Conservation (phyloP, 2,113 vertebrate species). For the Lipophrys pholis region DNA sequence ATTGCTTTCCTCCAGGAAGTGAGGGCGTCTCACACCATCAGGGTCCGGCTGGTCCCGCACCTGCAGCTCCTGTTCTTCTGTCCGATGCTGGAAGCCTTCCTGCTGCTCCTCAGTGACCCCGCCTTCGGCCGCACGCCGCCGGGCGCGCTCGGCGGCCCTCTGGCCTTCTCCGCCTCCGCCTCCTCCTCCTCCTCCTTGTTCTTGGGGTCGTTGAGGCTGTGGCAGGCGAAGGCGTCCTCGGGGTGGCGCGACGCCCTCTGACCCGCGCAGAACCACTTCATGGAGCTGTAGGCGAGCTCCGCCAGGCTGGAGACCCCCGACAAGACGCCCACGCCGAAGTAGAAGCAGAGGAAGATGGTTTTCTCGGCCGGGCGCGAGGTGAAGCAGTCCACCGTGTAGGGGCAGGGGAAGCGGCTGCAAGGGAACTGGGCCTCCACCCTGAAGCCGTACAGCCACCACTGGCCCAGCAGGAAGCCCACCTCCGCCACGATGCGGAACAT, state of each 20-base stretch:
- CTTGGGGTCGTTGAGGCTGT: slow-evolving; percentile 32
- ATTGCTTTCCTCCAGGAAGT: too few species aligned
- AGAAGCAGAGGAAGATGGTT: slow-evolving; percentile 93
- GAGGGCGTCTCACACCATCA: slow-evolving; percentile 50
- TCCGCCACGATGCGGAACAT: slow-evolving; percentile 87
- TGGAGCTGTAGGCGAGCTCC: slow-evolving; percentile 85
- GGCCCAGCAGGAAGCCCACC: slow-evolving; percentile 87
- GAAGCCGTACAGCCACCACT: slow-evolving; percentile 91
- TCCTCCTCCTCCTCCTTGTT: neutral
- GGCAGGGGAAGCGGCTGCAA: slow-evolving; percentile 89
- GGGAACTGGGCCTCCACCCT: slow-evolving; percentile 87
- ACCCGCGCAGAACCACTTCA: slow-evolving; percentile 78
- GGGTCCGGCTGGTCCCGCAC: slow-evolving; percentile 14
- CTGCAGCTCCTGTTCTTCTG: slow-evolving; percentile 29
- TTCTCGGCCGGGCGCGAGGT: slow-evolving; percentile 93
- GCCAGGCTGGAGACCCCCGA: slow-evolving; percentile 85
- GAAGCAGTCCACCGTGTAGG: slow-evolving; percentile 93
- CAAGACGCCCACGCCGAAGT: slow-evolving; percentile 89
- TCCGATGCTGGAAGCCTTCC: slow-evolving; percentile 26
- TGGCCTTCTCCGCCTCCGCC: neutral
- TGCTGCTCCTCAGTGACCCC: slow-evolving; percentile 27
- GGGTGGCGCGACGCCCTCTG: rapidly evolving
- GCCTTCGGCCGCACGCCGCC: slow-evolving; percentile 26
- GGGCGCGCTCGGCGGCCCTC: neutral
- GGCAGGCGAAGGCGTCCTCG: neutral